A percentile compares a stretch with the other conserved stretches of the same genome.
These are phyloP conservation scores for Bufotes viridis DNA, from an alignment of 2,797 vertebrate species.

Conservation along the genomic window DNA sequence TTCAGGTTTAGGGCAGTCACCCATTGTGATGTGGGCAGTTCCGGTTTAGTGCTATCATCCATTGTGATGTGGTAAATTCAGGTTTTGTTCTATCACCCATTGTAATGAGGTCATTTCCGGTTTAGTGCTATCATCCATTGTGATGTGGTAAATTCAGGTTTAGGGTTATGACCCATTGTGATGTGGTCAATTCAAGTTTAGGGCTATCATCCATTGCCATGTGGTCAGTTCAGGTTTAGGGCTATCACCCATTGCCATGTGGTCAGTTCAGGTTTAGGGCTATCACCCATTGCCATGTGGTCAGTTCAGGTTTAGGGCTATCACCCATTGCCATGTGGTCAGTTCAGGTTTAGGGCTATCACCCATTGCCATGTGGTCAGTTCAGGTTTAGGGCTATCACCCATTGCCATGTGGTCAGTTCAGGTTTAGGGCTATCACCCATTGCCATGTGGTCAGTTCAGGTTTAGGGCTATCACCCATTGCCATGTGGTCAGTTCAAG, in stretches of 20 bases:
- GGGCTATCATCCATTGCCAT: neutral
- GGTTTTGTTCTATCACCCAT: neutral
- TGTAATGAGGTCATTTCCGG: neutral
- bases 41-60: neutral
- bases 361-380: neutral
- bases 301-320: neutral
- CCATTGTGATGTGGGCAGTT: neutral
- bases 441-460: neutral
- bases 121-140: neutral
- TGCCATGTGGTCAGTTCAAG: neutral
- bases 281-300: neutral
- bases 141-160: neutral
- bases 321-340: neutral
- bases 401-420: neutral
- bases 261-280: neutral
- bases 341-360: neutral
- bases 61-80: neutral
- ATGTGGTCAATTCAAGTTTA: neutral
- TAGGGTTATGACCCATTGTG: neutral
- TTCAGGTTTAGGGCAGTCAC: neutral
- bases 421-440: neutral
- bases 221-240: neutral
- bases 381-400: neutral
- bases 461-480: neutral
- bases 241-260: neutral